Percentiles rank a stretch among this genome's conserved stretches.
phyloP scores from a whole-genome alignment of 2,888 invertebrate genomes.

The Drosophila incognita region DNA sequence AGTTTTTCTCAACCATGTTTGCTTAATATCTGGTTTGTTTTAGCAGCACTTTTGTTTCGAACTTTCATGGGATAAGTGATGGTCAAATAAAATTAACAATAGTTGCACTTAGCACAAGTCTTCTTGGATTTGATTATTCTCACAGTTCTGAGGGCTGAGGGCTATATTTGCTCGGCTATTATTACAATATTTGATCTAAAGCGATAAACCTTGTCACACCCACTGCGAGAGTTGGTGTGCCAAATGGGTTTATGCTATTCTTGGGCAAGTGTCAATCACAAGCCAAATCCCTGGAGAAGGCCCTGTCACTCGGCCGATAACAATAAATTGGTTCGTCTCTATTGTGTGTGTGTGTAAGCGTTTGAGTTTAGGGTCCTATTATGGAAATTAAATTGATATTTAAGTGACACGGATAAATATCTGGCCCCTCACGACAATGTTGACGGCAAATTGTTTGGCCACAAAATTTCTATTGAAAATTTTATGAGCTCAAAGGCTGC shows the following conservation, averaged over 20 bases:
- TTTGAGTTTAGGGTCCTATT: conserved; percentile 63
- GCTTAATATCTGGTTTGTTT: conserved; percentile 49
- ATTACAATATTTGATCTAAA: conserved; percentile 68
- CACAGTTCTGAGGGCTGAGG: neutral
- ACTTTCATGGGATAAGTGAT: conserved; percentile 60
- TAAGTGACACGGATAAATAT: conserved; percentile 78
- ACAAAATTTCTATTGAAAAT: conserved; percentile 70
- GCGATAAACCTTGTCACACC: conserved; percentile 38
- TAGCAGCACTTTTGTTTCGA: conserved; percentile 44
- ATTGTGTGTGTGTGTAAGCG: conserved; percentile 32
- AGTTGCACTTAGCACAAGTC: conserved; percentile 62
- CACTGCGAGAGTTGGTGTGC: conserved; percentile 1
- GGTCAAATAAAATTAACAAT: conserved; percentile 74
- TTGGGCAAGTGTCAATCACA: conserved; percentile 76
- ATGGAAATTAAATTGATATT: conserved; percentile 82
- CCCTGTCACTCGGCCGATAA: conserved; percentile 63
- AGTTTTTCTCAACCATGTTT: conserved; percentile 22
- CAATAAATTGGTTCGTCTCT: conserved; percentile 65
- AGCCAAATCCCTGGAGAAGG: conserved; percentile 61
- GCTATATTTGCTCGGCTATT: conserved; percentile 46
- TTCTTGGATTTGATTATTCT: conserved; percentile 47
- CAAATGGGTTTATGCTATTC: conserved; percentile 35
- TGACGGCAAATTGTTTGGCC: conserved; percentile 72
- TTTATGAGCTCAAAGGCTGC: conserved; percentile 71
- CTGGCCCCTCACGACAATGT: conserved; percentile 51